Evolutionary conservation across 2,888 invertebrate species (phyloP).

Genomic region (Hirtodrosophila confusa): DNA sequence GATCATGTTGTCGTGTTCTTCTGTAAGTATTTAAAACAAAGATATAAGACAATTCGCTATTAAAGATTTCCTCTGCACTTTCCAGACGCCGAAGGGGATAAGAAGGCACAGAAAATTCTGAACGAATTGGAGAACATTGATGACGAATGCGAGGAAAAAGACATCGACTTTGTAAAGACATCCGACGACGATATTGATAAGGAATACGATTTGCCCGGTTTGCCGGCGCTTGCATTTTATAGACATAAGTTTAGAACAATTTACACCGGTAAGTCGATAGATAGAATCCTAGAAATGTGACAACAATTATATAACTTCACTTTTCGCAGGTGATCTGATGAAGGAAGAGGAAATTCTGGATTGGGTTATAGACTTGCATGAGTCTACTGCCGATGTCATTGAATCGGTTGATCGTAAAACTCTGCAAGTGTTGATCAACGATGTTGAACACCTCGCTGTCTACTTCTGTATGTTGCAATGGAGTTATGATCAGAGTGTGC

Average conservation of each 20-base stretch:
- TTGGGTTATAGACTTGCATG: slow-evolving; percentile 94
- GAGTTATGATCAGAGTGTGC: background rate
- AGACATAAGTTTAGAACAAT: slow-evolving; percentile 94
- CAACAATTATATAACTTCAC: too few species aligned
- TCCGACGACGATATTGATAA: slow-evolving; percentile 94
- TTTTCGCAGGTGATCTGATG: slow-evolving; percentile 89
- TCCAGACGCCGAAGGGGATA: slow-evolving; percentile 94
- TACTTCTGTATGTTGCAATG: slow-evolving; percentile 91
- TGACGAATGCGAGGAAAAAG: slow-evolving; percentile 95
- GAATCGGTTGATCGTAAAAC: slow-evolving; percentile 96
- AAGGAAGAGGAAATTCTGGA: slow-evolving; percentile 95
- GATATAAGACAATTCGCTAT: background rate
- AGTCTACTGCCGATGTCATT: slow-evolving; percentile 93
- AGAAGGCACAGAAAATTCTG: slow-evolving; percentile 94
- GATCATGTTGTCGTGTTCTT: slow-evolving; percentile 96
- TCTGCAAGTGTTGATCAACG: slow-evolving; percentile 93
- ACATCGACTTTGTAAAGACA: slow-evolving; percentile 95
- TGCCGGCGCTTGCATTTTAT: slow-evolving; percentile 94
- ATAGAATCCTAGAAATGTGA: too few species aligned
- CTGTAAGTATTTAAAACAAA: slow-evolving; percentile 87
- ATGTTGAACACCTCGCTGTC: slow-evolving; percentile 95
- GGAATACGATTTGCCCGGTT: slow-evolving; percentile 92
- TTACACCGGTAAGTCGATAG: slow-evolving; percentile 86
- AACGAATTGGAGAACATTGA: slow-evolving; percentile 96
- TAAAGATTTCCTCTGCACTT: background rate